phyloP scores from a whole-genome alignment of 2,113 vertebrate species.

The Tragelaphus scriptus region DNA sequence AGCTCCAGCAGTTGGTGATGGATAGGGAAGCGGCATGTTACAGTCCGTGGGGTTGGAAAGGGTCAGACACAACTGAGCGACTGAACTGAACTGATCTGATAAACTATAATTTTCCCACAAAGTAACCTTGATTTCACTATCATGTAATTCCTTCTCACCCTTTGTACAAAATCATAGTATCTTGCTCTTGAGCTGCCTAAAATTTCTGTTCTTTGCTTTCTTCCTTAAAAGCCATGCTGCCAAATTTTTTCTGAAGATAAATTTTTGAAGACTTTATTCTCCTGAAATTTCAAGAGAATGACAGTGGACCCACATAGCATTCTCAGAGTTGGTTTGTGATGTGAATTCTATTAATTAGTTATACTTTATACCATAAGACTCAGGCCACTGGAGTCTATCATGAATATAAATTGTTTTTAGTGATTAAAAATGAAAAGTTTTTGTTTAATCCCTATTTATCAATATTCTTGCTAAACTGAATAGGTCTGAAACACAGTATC shows the following conservation, averaged over 20 bases:
- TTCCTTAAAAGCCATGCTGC: neutral
- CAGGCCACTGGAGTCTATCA: neutral
- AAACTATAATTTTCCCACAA: neutral
- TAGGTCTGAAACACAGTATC: neutral
- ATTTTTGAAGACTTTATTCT: neutral
- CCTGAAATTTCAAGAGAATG: constrained; percentile 12
- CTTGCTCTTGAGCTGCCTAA: neutral
- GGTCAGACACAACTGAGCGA: accelerated
- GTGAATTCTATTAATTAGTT: neutral
- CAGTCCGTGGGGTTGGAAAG: neutral
- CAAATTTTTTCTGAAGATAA: neutral
- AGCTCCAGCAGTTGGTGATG: neutral
- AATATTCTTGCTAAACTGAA: neutral
- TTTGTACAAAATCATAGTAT: neutral
- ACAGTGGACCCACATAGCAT: neutral
- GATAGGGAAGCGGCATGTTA: neutral
- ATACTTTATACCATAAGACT: neutral
- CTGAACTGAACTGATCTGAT: neutral
- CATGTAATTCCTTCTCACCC: accelerated
- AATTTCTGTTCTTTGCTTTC: neutral
- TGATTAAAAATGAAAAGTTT: neutral
- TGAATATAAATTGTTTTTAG: neutral
- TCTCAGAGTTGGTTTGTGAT: neutral
- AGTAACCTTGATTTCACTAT: neutral
- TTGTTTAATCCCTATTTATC: neutral